These are phyloP conservation scores for Brachionus sp. DNA, from an alignment of 1,140 invertebrate genomes.

Conservation along the genomic window DNA sequence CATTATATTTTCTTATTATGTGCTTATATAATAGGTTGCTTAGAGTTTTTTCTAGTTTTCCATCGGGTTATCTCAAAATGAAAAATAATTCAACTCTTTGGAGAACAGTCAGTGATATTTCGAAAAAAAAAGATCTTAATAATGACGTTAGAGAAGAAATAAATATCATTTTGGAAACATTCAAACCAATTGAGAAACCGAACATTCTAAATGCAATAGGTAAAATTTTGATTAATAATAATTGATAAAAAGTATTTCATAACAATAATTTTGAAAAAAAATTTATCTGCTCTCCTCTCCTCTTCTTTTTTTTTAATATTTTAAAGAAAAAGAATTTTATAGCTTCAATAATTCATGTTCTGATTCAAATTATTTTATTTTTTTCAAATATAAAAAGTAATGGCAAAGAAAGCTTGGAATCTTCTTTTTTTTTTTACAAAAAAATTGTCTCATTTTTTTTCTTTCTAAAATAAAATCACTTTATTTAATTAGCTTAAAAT, in stretches of 20 bases:
- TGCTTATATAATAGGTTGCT: not conserved
- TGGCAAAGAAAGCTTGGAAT: no score
- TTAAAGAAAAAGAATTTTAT: no score
- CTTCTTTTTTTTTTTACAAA: no score
- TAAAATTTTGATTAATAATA: not conserved
- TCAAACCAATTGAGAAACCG: slow-evolving; percentile 6
- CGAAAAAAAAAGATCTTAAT: not conserved
- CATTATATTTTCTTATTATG: not conserved
- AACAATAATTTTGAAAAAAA: no score
- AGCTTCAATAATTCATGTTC: no score
- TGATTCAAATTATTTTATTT: no score
- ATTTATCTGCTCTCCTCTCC: no score
- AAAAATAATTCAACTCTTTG: not conserved
- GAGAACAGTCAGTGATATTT: not conserved
- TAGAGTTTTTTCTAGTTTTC: slow-evolving; percentile 3
- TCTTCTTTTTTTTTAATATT: no score
- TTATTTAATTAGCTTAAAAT: no score
- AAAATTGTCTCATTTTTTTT: no score
- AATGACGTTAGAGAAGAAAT: slow-evolving; percentile 33
- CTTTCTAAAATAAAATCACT: not conserved
- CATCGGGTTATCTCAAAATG: slow-evolving; percentile 15
- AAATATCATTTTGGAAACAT: not conserved
- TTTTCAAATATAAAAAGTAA: no score
- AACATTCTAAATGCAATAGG: not conserved
- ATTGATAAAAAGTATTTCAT: no score